Base-by-base conservation (phyloP, 1,140 invertebrate species). In the Homarus americanus region DNA sequence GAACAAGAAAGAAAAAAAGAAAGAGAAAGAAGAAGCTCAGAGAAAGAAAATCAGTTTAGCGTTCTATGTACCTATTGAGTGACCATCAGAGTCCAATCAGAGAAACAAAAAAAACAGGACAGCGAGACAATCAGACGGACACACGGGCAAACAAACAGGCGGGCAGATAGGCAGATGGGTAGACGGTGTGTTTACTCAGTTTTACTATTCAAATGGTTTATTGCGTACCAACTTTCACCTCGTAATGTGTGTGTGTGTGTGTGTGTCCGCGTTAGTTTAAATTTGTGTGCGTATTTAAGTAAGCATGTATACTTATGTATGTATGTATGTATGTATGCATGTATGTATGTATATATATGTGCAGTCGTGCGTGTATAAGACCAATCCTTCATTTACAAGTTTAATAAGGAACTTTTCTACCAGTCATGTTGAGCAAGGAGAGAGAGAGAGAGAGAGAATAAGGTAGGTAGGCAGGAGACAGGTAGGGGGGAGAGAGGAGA, bases 21-120 rank as follows among this genome's bases (percentile, higher is more conserved):
- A n/a, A 24, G 49, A 20, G 41, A 41, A 63, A 28, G 10, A 53
- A 49, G 36, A 87, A 63, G 78, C 28, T 24, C 69, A 32, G 15
- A 20, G n/a, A 28, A 53, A 76, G 72, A 86, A 86, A 86, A 76
- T 76, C 69, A 41, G 83, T 73, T 86, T 76, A 69, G 75, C 76
- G 83, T 76, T 86, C 66, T 76, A 86, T 75, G 83, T 75, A 86
- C 83, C 83, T 76, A 86, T 86, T 75, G 38, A 28, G 20, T 79
- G 40, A 79, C 49, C 53, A 79, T 79, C 76, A 79, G 41, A 32
- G 83, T 10, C 83, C 83, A 75, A 86, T 86, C 83, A 86, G 83
- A 32, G 58, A 32, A 34, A 28, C 40, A 1, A 36, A 86, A 75
- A 86, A 86, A 44, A 44, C 20, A 20, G 53, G 69, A 76, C 83